Percentiles rank a stretch among this genome's conserved stretches.
Conservation (phyloP, 2,888 invertebrate genomes). For the Rutpela maculata region DNA sequence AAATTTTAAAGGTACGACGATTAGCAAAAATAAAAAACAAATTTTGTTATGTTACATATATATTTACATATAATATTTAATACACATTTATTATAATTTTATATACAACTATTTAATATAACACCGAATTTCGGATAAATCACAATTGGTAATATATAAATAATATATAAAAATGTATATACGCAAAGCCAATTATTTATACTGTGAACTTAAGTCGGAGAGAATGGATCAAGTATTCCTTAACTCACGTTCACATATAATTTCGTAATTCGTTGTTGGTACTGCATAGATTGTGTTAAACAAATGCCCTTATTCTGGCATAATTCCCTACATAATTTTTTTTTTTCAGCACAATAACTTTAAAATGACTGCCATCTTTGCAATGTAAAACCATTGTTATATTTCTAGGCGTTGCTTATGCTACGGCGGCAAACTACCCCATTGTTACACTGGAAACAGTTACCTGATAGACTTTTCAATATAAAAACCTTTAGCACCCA, state of each 20-base stretch:
- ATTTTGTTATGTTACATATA: constrained; percentile 46
- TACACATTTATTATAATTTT: constrained; percentile 56
- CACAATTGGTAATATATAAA: constrained; percentile 45
- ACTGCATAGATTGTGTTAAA: background rate
- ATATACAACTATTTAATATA: constrained; percentile 53
- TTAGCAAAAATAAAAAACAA: constrained; percentile 16
- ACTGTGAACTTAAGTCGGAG: background rate
- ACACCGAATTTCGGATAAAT: constrained; percentile 39
- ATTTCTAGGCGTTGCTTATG: constrained; percentile 14
- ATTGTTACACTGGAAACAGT: background rate
- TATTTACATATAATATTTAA: constrained; percentile 57
- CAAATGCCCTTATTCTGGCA: background rate
- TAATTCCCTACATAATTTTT: background rate
- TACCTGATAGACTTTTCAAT: background rate
- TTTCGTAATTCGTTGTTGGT: constrained; percentile 13
- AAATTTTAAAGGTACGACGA: no score
- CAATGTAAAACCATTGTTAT: background rate
- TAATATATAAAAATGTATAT: constrained; percentile 15
- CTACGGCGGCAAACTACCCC: background rate
- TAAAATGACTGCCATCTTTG: background rate
- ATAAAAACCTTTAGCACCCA: background rate
- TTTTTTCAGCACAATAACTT: background rate
- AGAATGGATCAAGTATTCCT: constrained; percentile 1
- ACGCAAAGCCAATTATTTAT: constrained; percentile 17
- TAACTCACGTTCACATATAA: constrained; percentile 2